These are phyloP conservation scores for Pantherophis guttatus DNA, from an alignment of 2,113 vertebrate genomes.

Conservation along the genomic window DNA sequence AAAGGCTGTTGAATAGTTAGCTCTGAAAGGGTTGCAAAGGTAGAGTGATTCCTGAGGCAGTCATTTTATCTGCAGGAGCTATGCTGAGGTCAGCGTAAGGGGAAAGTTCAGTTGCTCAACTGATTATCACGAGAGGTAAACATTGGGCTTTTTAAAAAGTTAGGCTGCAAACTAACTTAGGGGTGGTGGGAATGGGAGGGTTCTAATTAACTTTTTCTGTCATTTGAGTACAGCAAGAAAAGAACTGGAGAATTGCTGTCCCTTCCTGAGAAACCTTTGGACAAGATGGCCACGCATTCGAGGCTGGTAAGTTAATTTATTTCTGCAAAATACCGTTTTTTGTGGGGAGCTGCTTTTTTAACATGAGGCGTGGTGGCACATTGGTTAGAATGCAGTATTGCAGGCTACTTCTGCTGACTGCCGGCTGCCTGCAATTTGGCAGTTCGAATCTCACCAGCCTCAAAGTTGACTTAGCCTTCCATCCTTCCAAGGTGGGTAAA, in stretches of 20 bases:
- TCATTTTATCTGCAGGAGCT: neutral
- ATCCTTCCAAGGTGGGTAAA: too few relatives aligned
- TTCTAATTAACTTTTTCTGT: neutral
- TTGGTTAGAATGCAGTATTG: too few relatives aligned
- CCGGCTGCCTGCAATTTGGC: too few relatives aligned
- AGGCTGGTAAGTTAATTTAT: slow-evolving; percentile 53
- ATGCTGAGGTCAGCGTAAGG: neutral
- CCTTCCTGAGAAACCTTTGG: neutral
- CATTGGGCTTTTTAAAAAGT: neutral
- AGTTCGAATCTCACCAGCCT: too few relatives aligned
- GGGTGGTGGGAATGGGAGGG: neutral
- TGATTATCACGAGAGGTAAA: neutral
- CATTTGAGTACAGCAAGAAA: neutral
- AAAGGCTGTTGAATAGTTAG: neutral
- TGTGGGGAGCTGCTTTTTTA: too few relatives aligned
- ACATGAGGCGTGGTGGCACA: too few relatives aligned
- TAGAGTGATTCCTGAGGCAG: neutral
- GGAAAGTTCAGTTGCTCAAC: neutral
- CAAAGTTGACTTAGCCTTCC: too few relatives aligned
- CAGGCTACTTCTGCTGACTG: too few relatives aligned
- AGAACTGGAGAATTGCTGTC: too few relatives aligned
- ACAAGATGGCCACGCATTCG: slow-evolving; percentile 51
- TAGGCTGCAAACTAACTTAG: neutral
- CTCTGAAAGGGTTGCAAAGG: neutral
- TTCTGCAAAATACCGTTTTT: neutral